phyloP scores from a whole-genome alignment of 2,888 invertebrate species.

The Tachystola acroxantha region DNA sequence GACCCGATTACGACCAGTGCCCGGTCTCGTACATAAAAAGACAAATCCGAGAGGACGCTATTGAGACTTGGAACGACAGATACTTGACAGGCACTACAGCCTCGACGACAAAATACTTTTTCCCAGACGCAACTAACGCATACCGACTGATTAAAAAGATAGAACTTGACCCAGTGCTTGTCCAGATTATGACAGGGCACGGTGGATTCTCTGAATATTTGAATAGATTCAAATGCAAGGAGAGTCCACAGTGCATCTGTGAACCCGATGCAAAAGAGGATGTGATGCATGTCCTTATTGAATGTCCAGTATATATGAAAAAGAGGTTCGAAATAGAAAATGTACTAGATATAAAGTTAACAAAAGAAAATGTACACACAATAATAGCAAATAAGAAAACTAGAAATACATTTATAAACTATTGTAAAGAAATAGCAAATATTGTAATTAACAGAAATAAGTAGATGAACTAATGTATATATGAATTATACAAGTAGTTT shows the following conservation, averaged over 20 bases:
- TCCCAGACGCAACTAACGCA: background rate
- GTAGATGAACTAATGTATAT: no score
- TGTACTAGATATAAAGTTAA: no score
- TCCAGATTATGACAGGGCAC: background rate
- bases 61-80: slow-evolving; percentile 4
- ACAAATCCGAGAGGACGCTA: background rate
- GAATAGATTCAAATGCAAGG: background rate
- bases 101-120: background rate
- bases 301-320: background rate
- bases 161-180: no score
- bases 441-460: no score
- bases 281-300: background rate
- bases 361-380: no score
- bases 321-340: background rate
- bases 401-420: background rate
- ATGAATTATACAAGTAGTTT: no score
- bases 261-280: background rate
- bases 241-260: background rate
- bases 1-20: slow-evolving; percentile 9
- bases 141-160: background rate
- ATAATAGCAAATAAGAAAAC: background rate
- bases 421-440: no score
- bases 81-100: background rate
- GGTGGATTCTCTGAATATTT: slow-evolving; percentile 2
- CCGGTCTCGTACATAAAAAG: slow-evolving; percentile 5